Evolutionary conservation across 2,113 vertebrate genomes (phyloP), one percentile per base, ranked within the genome.

Genomic region (Saccopteryx bilineata): DNA sequence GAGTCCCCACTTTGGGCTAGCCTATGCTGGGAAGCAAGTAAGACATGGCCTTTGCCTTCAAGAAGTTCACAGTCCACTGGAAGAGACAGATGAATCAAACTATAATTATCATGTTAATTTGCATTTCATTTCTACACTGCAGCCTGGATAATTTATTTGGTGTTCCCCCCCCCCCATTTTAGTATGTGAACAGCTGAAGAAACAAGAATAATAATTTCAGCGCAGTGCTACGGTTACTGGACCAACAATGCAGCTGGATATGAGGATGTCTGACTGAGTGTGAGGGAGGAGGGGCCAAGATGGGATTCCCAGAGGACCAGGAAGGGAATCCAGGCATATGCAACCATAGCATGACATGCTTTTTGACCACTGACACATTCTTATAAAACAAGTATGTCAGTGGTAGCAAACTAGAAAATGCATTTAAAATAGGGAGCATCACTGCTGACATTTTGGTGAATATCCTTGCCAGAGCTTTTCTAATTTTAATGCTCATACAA

Each of bases 161-260:
- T 66, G 2, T 85, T 87, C 76, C 18, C 6, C 7, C 5, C 12
- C 2, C 4, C 28, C 48, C 5, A 5, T 79, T 84, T 93, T 76
- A 89, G 87, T 87, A 61, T 80, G 75, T 75, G 83, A 96, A 71
- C 83, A 96, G 95, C 54, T 80, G 56, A 94, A 93, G 90, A 79
- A 88, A 50, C 71, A 90, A 76, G 11, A 78, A 50, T 46, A 97
- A 89, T 87, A 48, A 85, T 84, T 78, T 84, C 39, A 81, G 50
- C 50, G n/a, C 78, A 56, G 89, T 60, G 88, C 72, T 61, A 3
- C 63, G 71, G 60, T 94, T 87, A 85, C 80, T 81, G 31, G 54
- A 61, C 46, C 61, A 79, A n/a, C 7, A 92, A 0, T 69, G 50
- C 60, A 72, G 85, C 79, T 63, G 56, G 78, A 52, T 15, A 14